Base-by-base conservation (phyloP, 2,888 invertebrate genomes). In the Drosophila recens region DNA sequence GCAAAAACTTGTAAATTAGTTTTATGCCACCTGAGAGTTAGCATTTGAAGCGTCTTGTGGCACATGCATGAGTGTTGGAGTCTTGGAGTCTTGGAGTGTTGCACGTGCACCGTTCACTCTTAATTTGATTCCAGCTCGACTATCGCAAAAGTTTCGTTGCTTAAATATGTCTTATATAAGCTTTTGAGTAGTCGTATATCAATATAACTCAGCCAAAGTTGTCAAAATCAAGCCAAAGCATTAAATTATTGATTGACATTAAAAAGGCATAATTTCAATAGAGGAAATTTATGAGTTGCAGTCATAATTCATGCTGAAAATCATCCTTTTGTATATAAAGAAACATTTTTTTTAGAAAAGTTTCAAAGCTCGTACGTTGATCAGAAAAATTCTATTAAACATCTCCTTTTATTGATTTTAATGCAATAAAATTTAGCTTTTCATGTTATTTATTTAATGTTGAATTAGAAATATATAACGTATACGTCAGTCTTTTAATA, bases 1-100 rank as follows among this genome's bases (percentile, higher is more conserved):
- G 20, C 49, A 46, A 57, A 67, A 76, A 80, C 68, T 74, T 67
- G 45, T 65, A 88, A 82, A 83, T 88, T 76, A 79, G 83, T 79
- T 82, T 66, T 67, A 33, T 67, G 51, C 74, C 67, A 68, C 82
- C 75, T 58, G 82, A 78, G 82, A 81, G 65, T 79, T 57, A 20
- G 33, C 59, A 51, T 54, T 63, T 51, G 64, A 64, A 51, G 62
- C 33, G 15, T 2, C 66, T 33, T 53, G 17, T 66, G 48, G 71
- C 68, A 58, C 36, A 27, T 57, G 45, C 34, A 38, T 38, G 36
- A 11, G 17, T 52, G 52, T 20, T 45, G 56, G 30, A 30, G 27
- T 30, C 6, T 30, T 8, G 30, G 30, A 30, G 27, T 27, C 6
- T 27, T 6, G 8, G 27, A 33, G 52, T 33, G 75, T 40, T 51